Conservation (phyloP, 2,797 vertebrate species). For the Ispidina picta region DNA sequence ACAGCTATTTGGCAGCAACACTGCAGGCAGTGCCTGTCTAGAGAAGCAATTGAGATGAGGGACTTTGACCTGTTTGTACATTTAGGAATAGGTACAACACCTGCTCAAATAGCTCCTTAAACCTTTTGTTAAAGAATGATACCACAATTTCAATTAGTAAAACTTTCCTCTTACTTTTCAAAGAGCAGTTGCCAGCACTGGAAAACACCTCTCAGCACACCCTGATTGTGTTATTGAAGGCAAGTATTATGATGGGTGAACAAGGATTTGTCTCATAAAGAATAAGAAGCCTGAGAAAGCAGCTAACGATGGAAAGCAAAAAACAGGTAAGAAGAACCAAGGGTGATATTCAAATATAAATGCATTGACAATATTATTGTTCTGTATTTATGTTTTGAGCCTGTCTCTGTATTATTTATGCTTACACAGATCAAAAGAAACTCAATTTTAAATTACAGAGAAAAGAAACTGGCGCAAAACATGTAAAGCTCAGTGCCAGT, state of each 20-base stretch:
- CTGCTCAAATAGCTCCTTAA: neutral
- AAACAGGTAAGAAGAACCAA: slow-evolving; percentile 62
- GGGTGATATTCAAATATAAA: neutral
- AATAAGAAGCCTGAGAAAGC: slow-evolving; percentile 55
- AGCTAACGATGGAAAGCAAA: slow-evolving; percentile 49
- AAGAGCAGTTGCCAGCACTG: neutral
- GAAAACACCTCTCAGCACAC: neutral
- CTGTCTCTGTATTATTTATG: slow-evolving; percentile 29
- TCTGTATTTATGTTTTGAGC: slow-evolving; percentile 14
- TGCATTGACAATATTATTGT: neutral
- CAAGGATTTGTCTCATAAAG: slow-evolving; percentile 55
- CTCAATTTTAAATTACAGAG: slow-evolving; percentile 9
- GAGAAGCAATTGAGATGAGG: neutral
- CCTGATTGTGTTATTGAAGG: slow-evolving; percentile 33
- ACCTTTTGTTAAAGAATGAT: neutral
- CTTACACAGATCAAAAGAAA: slow-evolving; percentile 39
- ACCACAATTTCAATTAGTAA: neutral
- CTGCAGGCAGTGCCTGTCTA: neutral
- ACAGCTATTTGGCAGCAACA: neutral
- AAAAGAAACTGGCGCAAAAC: slow-evolving; percentile 44
- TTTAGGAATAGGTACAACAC: neutral
- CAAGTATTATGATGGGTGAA: slow-evolving; percentile 39
- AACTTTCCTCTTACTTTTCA: slow-evolving; percentile 12
- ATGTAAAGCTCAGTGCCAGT: neutral
- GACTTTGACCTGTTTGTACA: neutral